Percentiles rank a stretch among this genome's conserved stretches.
These are phyloP conservation scores for Megastigmus dorsalis DNA, from an alignment of 2,888 invertebrate species.

Conservation along the genomic window DNA sequence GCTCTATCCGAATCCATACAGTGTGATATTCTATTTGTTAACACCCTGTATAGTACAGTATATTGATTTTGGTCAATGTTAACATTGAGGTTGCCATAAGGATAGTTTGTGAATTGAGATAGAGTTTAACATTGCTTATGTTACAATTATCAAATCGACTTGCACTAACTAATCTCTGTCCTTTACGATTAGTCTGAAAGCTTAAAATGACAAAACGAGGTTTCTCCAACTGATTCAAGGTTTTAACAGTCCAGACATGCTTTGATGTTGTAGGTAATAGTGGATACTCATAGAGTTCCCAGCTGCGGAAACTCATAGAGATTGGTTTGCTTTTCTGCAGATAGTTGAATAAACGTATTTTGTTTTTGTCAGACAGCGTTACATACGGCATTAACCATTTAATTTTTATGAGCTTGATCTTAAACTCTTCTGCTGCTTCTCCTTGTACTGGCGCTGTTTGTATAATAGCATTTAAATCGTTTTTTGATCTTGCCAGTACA, in stretches of 20 bases:
- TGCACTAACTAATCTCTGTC: constrained; percentile 54
- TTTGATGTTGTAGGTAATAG: constrained; percentile 63
- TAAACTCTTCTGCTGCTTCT: not conserved
- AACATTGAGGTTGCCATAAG: constrained; percentile 58
- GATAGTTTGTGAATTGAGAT: constrained; percentile 68
- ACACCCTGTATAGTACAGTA: constrained; percentile 45
- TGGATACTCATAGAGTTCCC: constrained; percentile 70
- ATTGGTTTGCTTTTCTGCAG: constrained; percentile 24
- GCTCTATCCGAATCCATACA: no score
- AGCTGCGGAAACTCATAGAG: constrained; percentile 64
- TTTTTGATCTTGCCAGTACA: not conserved
- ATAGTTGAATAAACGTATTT: not conserved
- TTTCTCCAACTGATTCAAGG: constrained; percentile 67
- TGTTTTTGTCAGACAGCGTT: not conserved
- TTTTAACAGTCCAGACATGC: constrained; percentile 63
- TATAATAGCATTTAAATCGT: no score
- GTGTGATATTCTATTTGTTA: no score
- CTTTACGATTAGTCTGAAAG: constrained; percentile 68
- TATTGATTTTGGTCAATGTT: constrained; percentile 39
- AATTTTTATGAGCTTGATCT: not conserved
- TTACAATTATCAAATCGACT: constrained; percentile 60
- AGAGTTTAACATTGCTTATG: constrained; percentile 67
- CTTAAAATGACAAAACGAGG: constrained; percentile 69
- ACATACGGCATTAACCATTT: not conserved
- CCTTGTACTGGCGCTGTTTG: not conserved